A percentile compares a stretch with the other conserved stretches of the same genome.
Conservation (phyloP, 1,140 invertebrate genomes). For the Drosophila eugracilis region DNA sequence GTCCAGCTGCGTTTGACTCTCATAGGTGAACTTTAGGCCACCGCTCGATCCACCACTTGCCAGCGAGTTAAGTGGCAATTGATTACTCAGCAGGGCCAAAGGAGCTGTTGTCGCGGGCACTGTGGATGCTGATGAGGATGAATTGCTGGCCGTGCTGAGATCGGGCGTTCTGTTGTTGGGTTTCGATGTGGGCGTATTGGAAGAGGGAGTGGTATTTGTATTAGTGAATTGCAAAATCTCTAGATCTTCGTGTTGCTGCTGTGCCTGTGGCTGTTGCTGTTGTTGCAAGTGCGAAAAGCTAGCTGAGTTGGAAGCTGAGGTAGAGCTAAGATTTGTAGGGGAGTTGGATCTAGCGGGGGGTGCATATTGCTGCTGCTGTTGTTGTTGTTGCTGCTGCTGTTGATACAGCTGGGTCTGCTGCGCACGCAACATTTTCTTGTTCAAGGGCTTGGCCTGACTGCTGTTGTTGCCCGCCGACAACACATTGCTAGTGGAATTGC, state of each 20-base stretch:
- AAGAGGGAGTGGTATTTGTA: constrained; percentile 63
- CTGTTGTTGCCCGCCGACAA: neutral
- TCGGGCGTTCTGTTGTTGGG: constrained; percentile 77
- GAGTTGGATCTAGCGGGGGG: constrained; percentile 40
- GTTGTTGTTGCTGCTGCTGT: constrained; percentile 58
- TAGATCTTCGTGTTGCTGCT: constrained; percentile 68
- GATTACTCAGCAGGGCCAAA: constrained; percentile 15
- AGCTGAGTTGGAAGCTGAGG: constrained; percentile 31
- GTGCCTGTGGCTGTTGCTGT: constrained; percentile 42
- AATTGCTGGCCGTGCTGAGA: constrained; percentile 40
- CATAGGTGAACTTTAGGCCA: constrained; percentile 84
- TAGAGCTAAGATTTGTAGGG: constrained; percentile 58
- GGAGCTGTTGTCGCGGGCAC: constrained; percentile 31
- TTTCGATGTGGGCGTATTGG: constrained; percentile 47
- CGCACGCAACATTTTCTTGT: constrained; percentile 82
- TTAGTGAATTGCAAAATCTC: constrained; percentile 80
- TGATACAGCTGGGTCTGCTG: constrained; percentile 77
- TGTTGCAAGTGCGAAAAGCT: constrained; percentile 56
- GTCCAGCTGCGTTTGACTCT: constrained; percentile 70
- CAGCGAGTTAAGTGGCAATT: constrained; percentile 28
- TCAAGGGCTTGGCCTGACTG: constrained; percentile 64
- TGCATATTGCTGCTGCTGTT: constrained; percentile 60
- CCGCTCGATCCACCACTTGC: constrained; percentile 18
- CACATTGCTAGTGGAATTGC: constrained; percentile 11
- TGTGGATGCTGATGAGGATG: constrained; percentile 12